These are phyloP conservation scores for Uloborus plumipes DNA, from an alignment of 2,888 invertebrate genomes.

Conservation along the genomic window DNA sequence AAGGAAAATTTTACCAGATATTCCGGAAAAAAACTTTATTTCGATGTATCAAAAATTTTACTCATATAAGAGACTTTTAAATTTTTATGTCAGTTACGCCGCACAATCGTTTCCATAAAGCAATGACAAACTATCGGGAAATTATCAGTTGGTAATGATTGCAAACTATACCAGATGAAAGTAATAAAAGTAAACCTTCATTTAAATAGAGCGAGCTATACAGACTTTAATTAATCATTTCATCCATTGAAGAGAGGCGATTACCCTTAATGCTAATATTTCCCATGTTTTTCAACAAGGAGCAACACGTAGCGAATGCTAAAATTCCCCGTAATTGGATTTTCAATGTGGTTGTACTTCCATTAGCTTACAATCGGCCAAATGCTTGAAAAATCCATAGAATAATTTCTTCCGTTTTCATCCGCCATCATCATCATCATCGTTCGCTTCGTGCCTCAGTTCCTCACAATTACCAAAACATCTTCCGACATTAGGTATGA, in stretches of 20 bases:
- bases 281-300: constrained; percentile 1
- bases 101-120: too few relatives aligned
- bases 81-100: too few relatives aligned
- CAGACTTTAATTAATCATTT: constrained; percentile 13
- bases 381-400: constrained; percentile 6
- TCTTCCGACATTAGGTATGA: constrained; percentile 49
- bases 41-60: too few relatives aligned
- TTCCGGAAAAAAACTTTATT: too few relatives aligned
- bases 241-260: constrained; percentile 1
- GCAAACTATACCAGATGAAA: too few relatives aligned
- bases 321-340: constrained; percentile 44
- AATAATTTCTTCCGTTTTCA: constrained; percentile 47
- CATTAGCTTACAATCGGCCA: constrained; percentile 23
- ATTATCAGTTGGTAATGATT: too few relatives aligned
- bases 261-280: constrained; percentile 8
- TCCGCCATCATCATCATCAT: constrained; percentile 31
- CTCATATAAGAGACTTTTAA: too few relatives aligned
- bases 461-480: constrained; percentile 43
- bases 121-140: too few relatives aligned
- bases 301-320: constrained; percentile 31
- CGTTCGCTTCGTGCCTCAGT: constrained; percentile 37
- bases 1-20: too few relatives aligned
- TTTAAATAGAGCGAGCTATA: too few relatives aligned
- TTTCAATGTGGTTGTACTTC: constrained; percentile 25
- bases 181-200: too few relatives aligned